These are phyloP conservation scores for Ormyrus labotus DNA, from an alignment of 2,888 invertebrate genomes.

Conservation along the genomic window DNA sequence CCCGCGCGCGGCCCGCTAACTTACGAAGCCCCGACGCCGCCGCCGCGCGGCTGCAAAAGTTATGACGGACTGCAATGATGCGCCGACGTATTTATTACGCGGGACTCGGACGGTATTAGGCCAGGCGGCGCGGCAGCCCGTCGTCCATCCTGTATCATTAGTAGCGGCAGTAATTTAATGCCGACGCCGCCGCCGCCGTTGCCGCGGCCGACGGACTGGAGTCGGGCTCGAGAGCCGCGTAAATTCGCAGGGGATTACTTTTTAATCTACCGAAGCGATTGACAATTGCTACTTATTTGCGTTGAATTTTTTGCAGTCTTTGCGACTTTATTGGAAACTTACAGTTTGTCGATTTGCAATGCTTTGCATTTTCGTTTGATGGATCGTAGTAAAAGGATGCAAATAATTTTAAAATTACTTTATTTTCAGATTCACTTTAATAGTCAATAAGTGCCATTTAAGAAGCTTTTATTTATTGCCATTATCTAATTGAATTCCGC, in stretches of 20 bases:
- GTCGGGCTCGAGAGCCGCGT: too few relatives aligned
- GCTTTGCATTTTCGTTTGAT: background rate
- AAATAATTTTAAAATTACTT: too few relatives aligned
- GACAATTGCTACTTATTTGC: too few relatives aligned
- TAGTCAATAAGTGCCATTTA: too few relatives aligned
- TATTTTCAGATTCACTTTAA: too few relatives aligned
- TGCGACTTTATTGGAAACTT: background rate
- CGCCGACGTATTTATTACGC: conserved; percentile 70
- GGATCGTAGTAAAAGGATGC: too few relatives aligned
- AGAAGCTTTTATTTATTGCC: too few relatives aligned
- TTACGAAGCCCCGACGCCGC: background rate
- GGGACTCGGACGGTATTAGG: conserved; percentile 45
- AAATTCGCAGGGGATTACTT: too few relatives aligned
- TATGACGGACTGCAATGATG: conserved; percentile 62
- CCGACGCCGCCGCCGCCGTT: background rate
- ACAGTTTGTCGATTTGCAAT: background rate
- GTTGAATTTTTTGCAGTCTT: too few relatives aligned
- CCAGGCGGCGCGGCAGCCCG: background rate
- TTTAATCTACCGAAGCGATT: too few relatives aligned
- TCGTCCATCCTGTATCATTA: conserved; percentile 58
- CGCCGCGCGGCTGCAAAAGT: conserved; percentile 60
- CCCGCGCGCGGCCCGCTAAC: conserved; percentile 14
- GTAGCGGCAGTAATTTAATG: conserved; percentile 45
- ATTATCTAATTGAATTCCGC: too few relatives aligned
- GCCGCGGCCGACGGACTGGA: too few relatives aligned